Evolutionary conservation across 2,888 invertebrate species (phyloP), one percentile per base, ranked within the genome.

Genomic region (Epicampocera succincta): DNA sequence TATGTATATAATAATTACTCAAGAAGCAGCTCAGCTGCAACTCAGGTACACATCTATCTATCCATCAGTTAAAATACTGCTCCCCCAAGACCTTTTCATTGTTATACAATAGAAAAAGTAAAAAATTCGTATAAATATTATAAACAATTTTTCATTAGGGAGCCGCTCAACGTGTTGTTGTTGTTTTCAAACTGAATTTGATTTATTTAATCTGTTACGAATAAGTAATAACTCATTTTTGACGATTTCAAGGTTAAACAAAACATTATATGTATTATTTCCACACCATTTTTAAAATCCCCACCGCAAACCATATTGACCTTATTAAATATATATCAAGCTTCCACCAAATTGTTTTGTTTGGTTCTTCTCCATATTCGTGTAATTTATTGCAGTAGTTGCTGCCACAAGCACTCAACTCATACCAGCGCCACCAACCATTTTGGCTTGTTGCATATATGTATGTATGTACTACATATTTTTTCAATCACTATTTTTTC

Each of bases 71-170:
- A 21, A 54, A 54, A 63, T 19, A n/a, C 54, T 3, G n/a, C n/a
- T 60, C 50, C 60, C 71, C 58, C 40, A 60, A 71, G 60, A 63
- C 61, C 63, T 65, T 73, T 63, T 19, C 11, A 25, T 54, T 63
- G 52, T 12, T 73, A 17, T 13, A 33, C 13, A 25, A 40, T 42
- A 50, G 19, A 21, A 40, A 61, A n/a, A n/a, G n/a, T n/a, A n/a
- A n/a, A n/a, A n/a, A n/a, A n/a, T n/a, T n/a, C n/a, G n/a, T n/a
- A n/a, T n/a, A n/a, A n/a, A n/a, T n/a, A n/a, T n/a, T n/a, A n/a
- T n/a, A n/a, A n/a, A 2, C n/a, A 12, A 29, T 61, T 17, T 13
- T 38, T 29, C 11, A 63, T 19, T 73, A 73, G 46, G 73, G 52
- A 2, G 3, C 29, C 0, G 33, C 1, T 6, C 33, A 33, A 33